phyloP scores from a whole-genome alignment of 2,113 vertebrate genomes.

The Etia nguti region DNA sequence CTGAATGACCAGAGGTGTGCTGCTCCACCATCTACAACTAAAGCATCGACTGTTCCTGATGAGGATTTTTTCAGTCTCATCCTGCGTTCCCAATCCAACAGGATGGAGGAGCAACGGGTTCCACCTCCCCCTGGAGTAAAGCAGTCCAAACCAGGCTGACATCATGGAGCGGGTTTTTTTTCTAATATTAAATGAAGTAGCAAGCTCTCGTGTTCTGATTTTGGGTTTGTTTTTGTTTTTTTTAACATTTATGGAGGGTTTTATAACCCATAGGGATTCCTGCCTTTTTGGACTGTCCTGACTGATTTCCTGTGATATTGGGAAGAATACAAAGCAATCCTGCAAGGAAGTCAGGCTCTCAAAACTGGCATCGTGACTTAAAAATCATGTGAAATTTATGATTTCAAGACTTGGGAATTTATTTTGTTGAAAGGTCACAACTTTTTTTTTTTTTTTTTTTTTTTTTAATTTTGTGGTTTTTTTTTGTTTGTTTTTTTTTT shows the following conservation, averaged over 20 bases:
- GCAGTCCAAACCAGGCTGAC: constrained; percentile 71
- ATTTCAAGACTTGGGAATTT: neutral
- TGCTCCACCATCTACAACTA: constrained; percentile 76
- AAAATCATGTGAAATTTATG: neutral
- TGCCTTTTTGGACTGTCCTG: neutral
- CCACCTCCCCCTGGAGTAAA: constrained; percentile 68
- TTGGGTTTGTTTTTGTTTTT: neutral
- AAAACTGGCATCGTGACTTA: neutral
- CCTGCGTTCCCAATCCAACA: constrained; percentile 86
- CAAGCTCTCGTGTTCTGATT: neutral
- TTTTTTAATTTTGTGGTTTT: too few species aligned
- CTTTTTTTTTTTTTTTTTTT: neutral
- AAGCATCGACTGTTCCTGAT: constrained; percentile 87
- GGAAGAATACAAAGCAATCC: neutral
- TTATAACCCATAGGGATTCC: neutral
- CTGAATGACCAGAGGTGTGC: constrained; percentile 91
- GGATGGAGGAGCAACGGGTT: constrained; percentile 94
- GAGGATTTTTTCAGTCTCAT: constrained; percentile 96
- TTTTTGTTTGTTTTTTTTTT: too few species aligned
- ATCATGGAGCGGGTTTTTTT: neutral
- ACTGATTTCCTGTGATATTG: neutral
- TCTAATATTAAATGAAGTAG: neutral
- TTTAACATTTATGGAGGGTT: neutral
- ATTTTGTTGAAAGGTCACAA: neutral
- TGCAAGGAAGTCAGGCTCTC: neutral